Conservation (phyloP, 1,140 invertebrate species). For the Pteromalus puparum region DNA sequence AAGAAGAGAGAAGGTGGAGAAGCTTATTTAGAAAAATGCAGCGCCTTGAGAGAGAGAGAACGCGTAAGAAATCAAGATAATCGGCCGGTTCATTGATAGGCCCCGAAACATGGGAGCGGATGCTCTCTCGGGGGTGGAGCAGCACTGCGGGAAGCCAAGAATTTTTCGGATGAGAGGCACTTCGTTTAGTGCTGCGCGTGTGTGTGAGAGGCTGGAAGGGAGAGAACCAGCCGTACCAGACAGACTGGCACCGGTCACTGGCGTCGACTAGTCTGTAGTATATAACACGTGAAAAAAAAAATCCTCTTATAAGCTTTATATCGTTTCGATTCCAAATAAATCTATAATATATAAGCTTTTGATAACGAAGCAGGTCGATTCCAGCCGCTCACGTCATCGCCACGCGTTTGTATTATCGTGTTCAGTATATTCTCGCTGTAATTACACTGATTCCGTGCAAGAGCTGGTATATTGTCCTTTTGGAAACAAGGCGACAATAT, state of each 20-base stretch:
- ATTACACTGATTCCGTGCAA: background rate
- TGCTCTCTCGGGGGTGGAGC: conserved; percentile 56
- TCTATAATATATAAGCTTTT: too few relatives aligned
- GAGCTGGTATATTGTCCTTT: background rate
- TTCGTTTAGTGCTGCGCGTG: conserved; percentile 54
- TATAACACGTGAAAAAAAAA: conserved; percentile 31
- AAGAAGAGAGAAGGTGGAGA: conserved; percentile 25
- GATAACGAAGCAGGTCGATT: too few relatives aligned
- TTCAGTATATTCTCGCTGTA: background rate
- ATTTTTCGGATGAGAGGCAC: conserved; percentile 58
- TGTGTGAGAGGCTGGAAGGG: conserved; percentile 44
- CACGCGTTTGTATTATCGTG: background rate
- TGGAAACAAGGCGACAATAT: background rate
- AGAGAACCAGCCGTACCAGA: conserved; percentile 56
- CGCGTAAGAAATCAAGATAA: conserved; percentile 53
- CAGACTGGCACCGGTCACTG: conserved; percentile 61
- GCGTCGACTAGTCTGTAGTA: conserved; percentile 14
- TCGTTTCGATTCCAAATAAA: too few relatives aligned
- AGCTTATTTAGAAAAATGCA: conserved; percentile 54
- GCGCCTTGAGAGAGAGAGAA: conserved; percentile 4
- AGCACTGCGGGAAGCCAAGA: conserved; percentile 60
- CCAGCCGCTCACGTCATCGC: background rate
- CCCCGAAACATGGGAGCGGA: conserved; percentile 32
- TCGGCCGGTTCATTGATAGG: conserved; percentile 60
- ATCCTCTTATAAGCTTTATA: background rate